Evolutionary conservation across 2,888 invertebrate genomes (phyloP).

Genomic region (Chloroclystis v-ata): DNA sequence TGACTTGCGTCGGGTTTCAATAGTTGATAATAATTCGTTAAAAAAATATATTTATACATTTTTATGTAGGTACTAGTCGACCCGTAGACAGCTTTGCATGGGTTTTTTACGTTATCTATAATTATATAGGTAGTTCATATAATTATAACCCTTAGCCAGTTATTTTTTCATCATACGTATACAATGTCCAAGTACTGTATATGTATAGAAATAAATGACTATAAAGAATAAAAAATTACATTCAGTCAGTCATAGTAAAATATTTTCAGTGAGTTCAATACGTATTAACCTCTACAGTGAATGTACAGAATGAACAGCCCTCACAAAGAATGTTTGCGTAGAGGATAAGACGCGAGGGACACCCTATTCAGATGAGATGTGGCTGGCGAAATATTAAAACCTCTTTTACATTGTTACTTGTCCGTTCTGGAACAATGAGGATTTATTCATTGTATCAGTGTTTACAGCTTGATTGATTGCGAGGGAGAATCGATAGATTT

Average conservation of each 20-base stretch:
- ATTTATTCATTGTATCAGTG: constrained; percentile 19
- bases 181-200: too few relatives aligned
- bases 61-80: too few relatives aligned
- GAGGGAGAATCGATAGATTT: neutral
- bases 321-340: constrained; percentile 76
- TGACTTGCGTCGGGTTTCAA: neutral
- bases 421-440: constrained; percentile 32
- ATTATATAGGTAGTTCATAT: too few relatives aligned
- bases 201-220: too few relatives aligned
- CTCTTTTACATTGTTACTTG: constrained; percentile 49
- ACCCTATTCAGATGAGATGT: constrained; percentile 53
- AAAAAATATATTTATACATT: neutral
- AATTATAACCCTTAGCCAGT: too few relatives aligned
- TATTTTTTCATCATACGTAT: too few relatives aligned
- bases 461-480: constrained; percentile 17
- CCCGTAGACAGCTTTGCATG: too few relatives aligned
- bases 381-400: constrained; percentile 64
- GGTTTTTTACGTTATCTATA: too few relatives aligned
- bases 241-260: neutral
- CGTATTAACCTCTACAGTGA: constrained; percentile 60
- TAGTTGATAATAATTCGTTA: neutral
- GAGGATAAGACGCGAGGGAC: constrained; percentile 75
- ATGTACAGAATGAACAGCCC: constrained; percentile 71
- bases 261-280: constrained; percentile 19
- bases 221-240: too few relatives aligned